phyloP scores from a whole-genome alignment of 2,888 invertebrate species.

The Mayetiola destructor region DNA sequence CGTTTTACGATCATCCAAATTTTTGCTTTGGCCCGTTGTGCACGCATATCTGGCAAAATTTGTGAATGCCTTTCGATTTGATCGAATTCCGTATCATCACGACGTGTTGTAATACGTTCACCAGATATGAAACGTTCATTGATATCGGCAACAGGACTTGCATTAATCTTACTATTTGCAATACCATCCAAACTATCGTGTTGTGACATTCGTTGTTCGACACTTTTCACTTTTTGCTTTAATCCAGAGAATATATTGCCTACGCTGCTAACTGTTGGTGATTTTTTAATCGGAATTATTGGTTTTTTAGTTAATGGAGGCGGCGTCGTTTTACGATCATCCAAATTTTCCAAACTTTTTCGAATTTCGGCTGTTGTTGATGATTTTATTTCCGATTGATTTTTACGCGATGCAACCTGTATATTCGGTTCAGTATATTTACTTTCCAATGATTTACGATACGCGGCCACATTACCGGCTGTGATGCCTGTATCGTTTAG shows the following conservation, averaged over 20 bases:
- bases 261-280: conserved; percentile 45
- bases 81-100: conserved; percentile 41
- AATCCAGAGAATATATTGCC: conserved; percentile 45
- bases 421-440: conserved; percentile 28
- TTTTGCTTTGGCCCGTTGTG: conserved; percentile 40
- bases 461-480: conserved; percentile 37
- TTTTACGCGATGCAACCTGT: conserved; percentile 18
- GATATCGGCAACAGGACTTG: conserved; percentile 24
- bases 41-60: conserved; percentile 50
- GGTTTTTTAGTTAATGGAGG: conserved; percentile 47
- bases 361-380: conserved; percentile 26
- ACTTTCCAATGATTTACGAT: conserved; percentile 39
- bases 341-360: conserved; percentile 32
- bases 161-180: conserved; percentile 35
- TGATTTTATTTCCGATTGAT: conserved; percentile 19
- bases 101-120: conserved; percentile 29
- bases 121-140: conserved; percentile 23
- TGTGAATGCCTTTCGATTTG: conserved; percentile 46
- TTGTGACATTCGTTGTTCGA: conserved; percentile 39
- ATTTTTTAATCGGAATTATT: conserved; percentile 50
- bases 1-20: conserved; percentile 31
- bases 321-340: conserved; percentile 33
- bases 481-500: conserved; percentile 33
- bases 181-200: conserved; percentile 37
- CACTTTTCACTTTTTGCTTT: conserved; percentile 43